Percentiles rank a stretch among this genome's conserved stretches.
Evolutionary conservation across 2,888 invertebrate species (phyloP).

Genomic region (Phalera bucephala): DNA sequence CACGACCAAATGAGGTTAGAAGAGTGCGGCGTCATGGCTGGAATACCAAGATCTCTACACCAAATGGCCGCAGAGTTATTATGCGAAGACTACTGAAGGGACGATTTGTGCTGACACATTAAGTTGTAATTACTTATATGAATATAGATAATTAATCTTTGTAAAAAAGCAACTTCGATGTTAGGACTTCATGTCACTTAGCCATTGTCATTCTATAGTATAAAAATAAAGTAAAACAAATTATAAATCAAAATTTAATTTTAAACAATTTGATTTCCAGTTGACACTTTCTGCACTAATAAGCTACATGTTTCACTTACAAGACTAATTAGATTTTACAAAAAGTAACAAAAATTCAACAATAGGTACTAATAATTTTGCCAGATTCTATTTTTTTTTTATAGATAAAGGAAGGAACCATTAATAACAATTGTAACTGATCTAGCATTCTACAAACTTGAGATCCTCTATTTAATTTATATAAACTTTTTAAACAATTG

Average conservation of each 20-base stretch:
- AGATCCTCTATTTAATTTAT: no score
- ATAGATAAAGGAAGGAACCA: no score
- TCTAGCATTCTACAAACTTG: no score
- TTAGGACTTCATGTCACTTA: no score
- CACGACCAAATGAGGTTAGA: conserved; percentile 88
- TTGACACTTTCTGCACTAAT: conserved; percentile 33
- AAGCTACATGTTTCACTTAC: conserved; percentile 50
- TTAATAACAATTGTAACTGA: no score
- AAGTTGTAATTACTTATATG: no score
- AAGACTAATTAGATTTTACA: conserved; percentile 39
- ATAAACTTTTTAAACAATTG: no score
- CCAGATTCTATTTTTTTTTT: no score
- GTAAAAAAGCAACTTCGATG: not conserved
- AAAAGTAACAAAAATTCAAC: conserved; percentile 34
- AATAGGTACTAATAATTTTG: not conserved
- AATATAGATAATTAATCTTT: not conserved
- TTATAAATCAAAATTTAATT: conserved; percentile 36
- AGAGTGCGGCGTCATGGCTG: conserved; percentile 89
- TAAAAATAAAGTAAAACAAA: conserved; percentile 15
- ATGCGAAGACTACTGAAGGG: conserved; percentile 91
- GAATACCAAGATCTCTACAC: conserved; percentile 86
- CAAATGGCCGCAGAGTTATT: conserved; percentile 85
- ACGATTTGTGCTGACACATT: conserved; percentile 87
- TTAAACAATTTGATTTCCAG: conserved; percentile 37
- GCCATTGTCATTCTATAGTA: not conserved